Conservation (phyloP, 2,797 vertebrate species). For the Sciurus vulgaris region DNA sequence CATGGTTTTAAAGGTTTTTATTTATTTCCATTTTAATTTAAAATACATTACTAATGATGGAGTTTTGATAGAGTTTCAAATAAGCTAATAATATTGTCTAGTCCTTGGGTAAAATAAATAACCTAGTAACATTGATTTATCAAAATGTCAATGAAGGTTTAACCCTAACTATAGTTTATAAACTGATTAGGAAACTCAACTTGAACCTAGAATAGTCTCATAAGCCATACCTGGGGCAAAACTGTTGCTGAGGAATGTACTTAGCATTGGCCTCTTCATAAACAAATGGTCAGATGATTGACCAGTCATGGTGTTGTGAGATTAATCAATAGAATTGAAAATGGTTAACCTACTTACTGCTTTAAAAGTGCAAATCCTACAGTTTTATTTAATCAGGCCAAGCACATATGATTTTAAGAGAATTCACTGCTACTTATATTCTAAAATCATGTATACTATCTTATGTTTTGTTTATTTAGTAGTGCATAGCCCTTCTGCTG, state of each 20-base stretch:
- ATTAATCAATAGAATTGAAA: constrained; percentile 44
- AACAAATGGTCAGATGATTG: not conserved
- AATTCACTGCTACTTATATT: not conserved
- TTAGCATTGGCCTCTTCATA: not conserved
- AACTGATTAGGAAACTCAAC: constrained; percentile 55
- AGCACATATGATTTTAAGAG: not conserved
- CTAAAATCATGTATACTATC: not conserved
- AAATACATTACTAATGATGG: constrained; percentile 55
- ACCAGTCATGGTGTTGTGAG: not conserved
- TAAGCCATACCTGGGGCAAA: not conserved
- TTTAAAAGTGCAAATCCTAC: constrained; percentile 1
- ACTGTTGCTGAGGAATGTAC: not conserved
- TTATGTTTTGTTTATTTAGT: constrained; percentile 33
- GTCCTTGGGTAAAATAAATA: constrained; percentile 64
- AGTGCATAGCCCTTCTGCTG: not conserved
- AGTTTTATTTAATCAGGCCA: not conserved
- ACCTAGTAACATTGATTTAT: constrained; percentile 50
- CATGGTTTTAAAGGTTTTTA: not conserved
- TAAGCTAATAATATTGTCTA: constrained; percentile 70
- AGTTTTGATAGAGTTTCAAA: constrained; percentile 62
- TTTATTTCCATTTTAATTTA: not conserved
- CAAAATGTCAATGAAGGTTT: constrained; percentile 31
- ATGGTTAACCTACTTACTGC: not conserved
- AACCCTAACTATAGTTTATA: not conserved
- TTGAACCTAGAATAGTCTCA: not conserved